phyloP scores from a whole-genome alignment of 2,797 vertebrate genomes.

The Scyliorhinus canicula region DNA sequence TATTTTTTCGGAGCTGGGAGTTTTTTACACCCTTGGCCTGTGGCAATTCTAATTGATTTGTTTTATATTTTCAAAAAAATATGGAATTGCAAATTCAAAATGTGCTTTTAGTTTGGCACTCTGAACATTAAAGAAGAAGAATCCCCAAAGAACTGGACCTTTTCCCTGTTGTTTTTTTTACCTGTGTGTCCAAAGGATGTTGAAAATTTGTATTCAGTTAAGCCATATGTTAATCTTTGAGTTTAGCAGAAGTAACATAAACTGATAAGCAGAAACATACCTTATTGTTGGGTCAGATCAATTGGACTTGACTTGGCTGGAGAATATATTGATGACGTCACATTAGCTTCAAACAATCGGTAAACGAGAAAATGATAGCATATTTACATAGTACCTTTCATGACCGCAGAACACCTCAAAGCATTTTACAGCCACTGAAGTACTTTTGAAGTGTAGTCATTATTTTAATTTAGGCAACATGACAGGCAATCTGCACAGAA shows the following conservation, averaged over 20 bases:
- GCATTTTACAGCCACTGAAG: neutral
- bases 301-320: neutral
- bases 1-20: too few species aligned
- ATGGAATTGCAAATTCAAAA: neutral
- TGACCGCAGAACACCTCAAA: neutral
- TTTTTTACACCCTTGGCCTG: neutral
- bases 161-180: neutral
- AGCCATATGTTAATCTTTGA: neutral
- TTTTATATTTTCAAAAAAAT: neutral
- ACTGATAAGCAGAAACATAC: neutral
- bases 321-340: neutral
- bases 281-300: neutral
- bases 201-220: neutral
- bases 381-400: neutral
- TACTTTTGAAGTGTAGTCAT: neutral
- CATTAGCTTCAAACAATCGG: neutral
- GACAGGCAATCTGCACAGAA: neutral
- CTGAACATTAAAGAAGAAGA: neutral
- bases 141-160: neutral
- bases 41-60: neutral
- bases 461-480: neutral
- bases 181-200: neutral
- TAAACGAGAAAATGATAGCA: neutral
- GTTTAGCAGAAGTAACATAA: neutral
- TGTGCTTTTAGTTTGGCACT: neutral